phyloP scores from a whole-genome alignment of 2,797 vertebrate species.

The Oreochromis grahami region DNA sequence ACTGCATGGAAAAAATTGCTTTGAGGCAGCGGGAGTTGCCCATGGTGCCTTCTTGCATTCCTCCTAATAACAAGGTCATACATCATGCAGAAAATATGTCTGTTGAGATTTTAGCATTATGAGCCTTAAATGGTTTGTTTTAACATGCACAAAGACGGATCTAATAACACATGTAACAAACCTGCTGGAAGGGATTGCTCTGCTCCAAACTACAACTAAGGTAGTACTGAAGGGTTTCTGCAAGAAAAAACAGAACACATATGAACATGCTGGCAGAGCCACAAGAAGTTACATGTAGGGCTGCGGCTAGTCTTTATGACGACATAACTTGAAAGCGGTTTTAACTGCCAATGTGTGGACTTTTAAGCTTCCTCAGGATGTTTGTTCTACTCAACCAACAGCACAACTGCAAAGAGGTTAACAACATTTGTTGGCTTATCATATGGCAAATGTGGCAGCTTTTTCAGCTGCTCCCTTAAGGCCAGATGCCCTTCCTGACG shows the following conservation, averaged over 20 bases:
- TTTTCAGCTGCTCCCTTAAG: background rate
- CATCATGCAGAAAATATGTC: background rate
- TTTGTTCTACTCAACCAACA: background rate
- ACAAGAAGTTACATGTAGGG: background rate
- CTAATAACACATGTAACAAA: constrained; percentile 23
- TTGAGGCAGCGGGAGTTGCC: constrained; percentile 15
- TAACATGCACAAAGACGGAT: constrained; percentile 43
- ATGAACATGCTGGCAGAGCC: background rate
- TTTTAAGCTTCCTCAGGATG: background rate
- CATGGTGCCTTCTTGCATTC: constrained; percentile 32
- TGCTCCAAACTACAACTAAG: constrained; percentile 83
- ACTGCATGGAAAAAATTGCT: background rate
- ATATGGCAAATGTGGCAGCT: background rate
- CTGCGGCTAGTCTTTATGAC: background rate
- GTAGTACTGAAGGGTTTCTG: constrained; percentile 92
- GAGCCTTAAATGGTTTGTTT: background rate
- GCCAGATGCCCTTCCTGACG: background rate
- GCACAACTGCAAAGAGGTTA: background rate
- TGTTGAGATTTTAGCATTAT: background rate
- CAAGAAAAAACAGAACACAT: background rate
- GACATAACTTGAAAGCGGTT: fast-evolving
- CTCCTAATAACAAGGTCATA: constrained; percentile 5
- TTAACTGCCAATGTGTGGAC: background rate
- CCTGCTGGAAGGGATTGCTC: constrained; percentile 93
- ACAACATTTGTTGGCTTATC: background rate